A percentile compares a stretch with the other conserved stretches of the same genome.
Evolutionary conservation across 2,888 invertebrate genomes (phyloP).

Genomic region (Myathropa florea): DNA sequence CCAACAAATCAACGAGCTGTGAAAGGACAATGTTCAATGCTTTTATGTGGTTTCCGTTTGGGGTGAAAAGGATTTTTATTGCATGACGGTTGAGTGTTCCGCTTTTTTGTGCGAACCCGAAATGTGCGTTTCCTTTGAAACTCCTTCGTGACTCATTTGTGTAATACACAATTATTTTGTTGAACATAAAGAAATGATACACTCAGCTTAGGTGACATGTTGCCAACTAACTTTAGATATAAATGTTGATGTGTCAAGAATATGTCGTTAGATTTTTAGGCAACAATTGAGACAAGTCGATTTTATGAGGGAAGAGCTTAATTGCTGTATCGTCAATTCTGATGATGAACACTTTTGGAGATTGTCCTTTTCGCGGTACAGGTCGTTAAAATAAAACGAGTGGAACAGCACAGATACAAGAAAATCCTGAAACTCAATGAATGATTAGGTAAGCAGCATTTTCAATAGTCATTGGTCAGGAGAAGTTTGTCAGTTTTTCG

Average conservation of each 20-base stretch:
- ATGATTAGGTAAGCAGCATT: too few species aligned
- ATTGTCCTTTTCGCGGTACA: background rate
- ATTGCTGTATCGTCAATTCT: background rate
- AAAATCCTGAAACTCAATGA: too few species aligned
- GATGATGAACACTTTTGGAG: background rate
- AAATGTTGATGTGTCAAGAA: background rate
- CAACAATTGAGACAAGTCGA: background rate
- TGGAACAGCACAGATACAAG: too few species aligned
- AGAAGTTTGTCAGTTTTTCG: too few species aligned
- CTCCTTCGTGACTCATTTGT: background rate
- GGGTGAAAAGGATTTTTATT: constrained; percentile 58
- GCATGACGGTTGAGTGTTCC: constrained; percentile 44
- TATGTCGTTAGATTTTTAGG: background rate
- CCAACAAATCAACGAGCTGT: constrained; percentile 64
- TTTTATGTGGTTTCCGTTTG: constrained; percentile 67
- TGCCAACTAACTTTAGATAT: background rate
- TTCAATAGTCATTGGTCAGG: too few species aligned
- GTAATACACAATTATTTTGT: constrained; percentile 38
- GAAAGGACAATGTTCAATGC: constrained; percentile 69
- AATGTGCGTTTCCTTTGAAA: constrained; percentile 5
- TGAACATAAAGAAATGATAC: constrained; percentile 8
- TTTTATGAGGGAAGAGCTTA: background rate
- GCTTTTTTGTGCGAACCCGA: constrained; percentile 1
- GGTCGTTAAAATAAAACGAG: background rate
- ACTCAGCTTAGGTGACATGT: background rate